Base-by-base conservation (phyloP, 2,888 invertebrate species). In the Zelleria hepariella region DNA sequence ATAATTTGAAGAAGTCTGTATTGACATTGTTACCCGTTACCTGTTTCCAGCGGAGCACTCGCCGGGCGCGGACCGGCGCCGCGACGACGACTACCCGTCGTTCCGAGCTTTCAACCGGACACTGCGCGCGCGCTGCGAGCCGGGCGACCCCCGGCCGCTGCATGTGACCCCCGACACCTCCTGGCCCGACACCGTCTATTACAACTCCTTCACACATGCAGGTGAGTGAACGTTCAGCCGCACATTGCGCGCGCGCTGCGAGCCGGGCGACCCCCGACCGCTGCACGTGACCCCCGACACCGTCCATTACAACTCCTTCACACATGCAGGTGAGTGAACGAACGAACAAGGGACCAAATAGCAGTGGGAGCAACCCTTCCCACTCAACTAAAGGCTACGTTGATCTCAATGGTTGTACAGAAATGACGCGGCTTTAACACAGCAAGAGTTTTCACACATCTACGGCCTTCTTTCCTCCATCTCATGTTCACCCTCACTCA, bases 241-340 rank as follows among this genome's bases (percentile, higher is more conserved):
- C 67, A 91, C 94, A 51, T 90, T 98, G 61, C 67, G 82, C 47
- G 92, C 92, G 74, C 75, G 83, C 18, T 98, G 98, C 80, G 93
- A 93, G 65, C 75, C 89, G 67, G 94, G 93, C n/a, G 91, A 93
- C 25, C 91, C 95, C 5, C 95, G 94, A 0, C 81, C 92, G 58
- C 86, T 97, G 59, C 91, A 91, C 74, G 92, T 98, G 57, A 93
- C 96, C 24, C 98, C 98, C 26, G 96, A 97, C 80, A 86, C 92
- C 26, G 96, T 98, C 23, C 98, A 97, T 82, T 96, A 96, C 78
- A 95, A 98, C 87, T 97, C 97, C 62, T 98, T 96, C 82, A 95
- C 96, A 3, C 96, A 96, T 71, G 92, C 95, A 25, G 96, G 97
- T 82, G 26, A 5, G 59, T 55, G 4, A 73, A 94, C 95, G 66